Base-by-base conservation (phyloP, 53 echinoderm and acorn worm genomes). In the Luidia sarsii region DNA sequence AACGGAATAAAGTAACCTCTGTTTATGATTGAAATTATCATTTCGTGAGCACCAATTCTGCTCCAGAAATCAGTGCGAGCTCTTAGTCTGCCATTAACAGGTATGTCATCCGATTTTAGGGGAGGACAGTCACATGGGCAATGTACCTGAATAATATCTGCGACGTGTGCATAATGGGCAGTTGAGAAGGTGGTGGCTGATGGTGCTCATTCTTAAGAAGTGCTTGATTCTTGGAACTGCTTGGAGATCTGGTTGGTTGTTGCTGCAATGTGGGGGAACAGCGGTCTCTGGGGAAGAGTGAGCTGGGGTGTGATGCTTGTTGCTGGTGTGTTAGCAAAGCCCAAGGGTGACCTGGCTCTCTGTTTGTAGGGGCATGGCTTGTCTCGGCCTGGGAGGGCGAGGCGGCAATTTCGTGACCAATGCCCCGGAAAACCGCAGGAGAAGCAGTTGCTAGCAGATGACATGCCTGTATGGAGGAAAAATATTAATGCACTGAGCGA, bases 1-100 rank as follows among this genome's bases (percentile, higher is more conserved):
- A 67, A 67, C 28, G 45, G 67, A 2, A 67, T 67, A 11, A 2
- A 6, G 28, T 67, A 67, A 4, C 67, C 67, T 24, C 48, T 30
- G 13, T 4, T 67, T 13, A 67, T 67, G 14, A 30, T 14, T 15
- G 59, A 59, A 28, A 59, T 28, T 29, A 59, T 31, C 2, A 30
- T 4, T 1, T 59, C 29, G 1, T 28, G 31, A 1, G 30, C 3
- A 24, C 46, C 46, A 45, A 67, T 67, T 24, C 1, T 15, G 0
- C 27, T 1, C 67, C 67, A 67, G 28, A 46, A 67, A 11, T 46
- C 1, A 1, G 67, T 24, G 25, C 48, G 67, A 4, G 14, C 5
- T 43, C 25, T 59, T 15, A 67, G 48, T 46, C 48, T 43, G 0
- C 67, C 24, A 46, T 67, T 67, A 25, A 67, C 67, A 1, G 23